Evolutionary conservation across 2,113 vertebrate genomes (phyloP).

Genomic region (Donacobius atricapilla): DNA sequence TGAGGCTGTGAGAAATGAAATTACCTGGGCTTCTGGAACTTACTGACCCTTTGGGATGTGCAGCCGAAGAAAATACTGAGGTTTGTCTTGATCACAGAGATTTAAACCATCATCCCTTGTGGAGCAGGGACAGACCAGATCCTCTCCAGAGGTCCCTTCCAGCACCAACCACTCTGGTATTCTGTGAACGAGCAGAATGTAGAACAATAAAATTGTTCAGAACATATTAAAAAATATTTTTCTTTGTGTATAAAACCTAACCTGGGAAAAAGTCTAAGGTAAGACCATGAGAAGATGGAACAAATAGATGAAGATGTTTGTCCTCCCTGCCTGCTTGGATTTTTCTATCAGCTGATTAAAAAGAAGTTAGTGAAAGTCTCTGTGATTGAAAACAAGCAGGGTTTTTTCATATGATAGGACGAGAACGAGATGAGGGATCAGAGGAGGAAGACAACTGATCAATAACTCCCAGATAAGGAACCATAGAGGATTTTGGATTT

Average conservation of each 20-base stretch:
- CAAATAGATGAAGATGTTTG: neutral
- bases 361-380: neutral
- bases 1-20: neutral
- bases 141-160: neutral
- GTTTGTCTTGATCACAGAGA: neutral
- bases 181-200: neutral
- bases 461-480: neutral
- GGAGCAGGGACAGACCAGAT: neutral
- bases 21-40: neutral
- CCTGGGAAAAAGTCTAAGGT: neutral
- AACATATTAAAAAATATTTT: fast-evolving
- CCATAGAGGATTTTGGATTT: neutral
- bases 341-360: neutral
- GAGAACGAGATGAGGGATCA: fast-evolving
- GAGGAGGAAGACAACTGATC: neutral
- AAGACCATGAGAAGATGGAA: neutral
- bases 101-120: neutral
- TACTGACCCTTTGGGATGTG: neutral
- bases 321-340: neutral
- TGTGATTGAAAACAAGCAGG: neutral
- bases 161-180: neutral
- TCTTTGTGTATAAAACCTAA: neutral
- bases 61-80: neutral
- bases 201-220: neutral
- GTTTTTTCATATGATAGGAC: neutral